Evolutionary conservation across 2,113 vertebrate species (phyloP), one percentile per base, ranked within the genome.

Genomic region (Isichthys henryi): DNA sequence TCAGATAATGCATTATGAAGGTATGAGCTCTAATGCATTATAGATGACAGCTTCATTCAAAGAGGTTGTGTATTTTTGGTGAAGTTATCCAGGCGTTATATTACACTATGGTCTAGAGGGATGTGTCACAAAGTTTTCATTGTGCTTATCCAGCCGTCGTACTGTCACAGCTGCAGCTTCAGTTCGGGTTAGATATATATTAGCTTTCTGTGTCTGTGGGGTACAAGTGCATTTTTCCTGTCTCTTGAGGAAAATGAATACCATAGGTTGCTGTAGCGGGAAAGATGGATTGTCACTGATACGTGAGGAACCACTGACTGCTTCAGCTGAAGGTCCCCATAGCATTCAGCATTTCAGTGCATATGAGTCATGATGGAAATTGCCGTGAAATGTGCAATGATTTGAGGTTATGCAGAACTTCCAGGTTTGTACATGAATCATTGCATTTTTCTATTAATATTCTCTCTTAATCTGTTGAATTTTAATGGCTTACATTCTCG

Each of bases 1-100:
- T 9, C 93, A 91, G 82, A 95, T 66, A 66, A 66, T 70, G n/a
- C 8, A 10, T 66, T 66, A 66, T 66, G n/a, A 66, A 66, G 58
- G 23, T 27, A 66, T 10, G 21, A 21, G 19, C 58, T 66, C 27
- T 66, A 66, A 66, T 66, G 62, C 62, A 70, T 70, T 31, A 31
- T 31, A 70, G 27, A 70, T 70, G n/a, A 70, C 62, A 13, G 27
- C 9, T 70, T 70, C 62, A n/a, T n/a, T n/a, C n/a, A n/a, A n/a
- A n/a, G n/a, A n/a, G n/a, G n/a, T n/a, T n/a, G n/a, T n/a, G n/a
- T n/a, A 70, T 80, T 80, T 77, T 80, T 27, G n/a, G n/a, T 74
- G 66, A 35, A 27, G 11, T 39, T 43, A 80, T 80, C 5, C 4
- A 39, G 70, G 35, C 39, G 39, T 77, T 39, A 39, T 31, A 77